Base-by-base conservation (phyloP, 1,140 invertebrate genomes). In the Hypothenemus hampei region DNA sequence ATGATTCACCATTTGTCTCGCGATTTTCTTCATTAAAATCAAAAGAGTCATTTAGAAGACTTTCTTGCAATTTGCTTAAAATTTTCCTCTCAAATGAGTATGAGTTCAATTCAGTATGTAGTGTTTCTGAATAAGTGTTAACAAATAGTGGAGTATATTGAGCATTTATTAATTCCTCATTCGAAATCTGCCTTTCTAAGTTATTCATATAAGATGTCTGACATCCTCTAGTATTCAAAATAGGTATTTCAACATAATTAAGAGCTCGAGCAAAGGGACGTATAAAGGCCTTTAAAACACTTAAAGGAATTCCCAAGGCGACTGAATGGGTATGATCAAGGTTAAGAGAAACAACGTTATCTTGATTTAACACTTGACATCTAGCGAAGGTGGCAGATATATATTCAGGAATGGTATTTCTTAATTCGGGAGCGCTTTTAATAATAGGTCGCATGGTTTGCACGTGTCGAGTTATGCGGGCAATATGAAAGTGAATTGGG, bases 401-500 rank as follows among this genome's bases (percentile, higher is more conserved):
- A 23, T 21, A 18, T 31, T 16, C 18, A n/a, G 51, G 31, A 5
- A 64, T 15, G 22, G 61, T 61, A n/a, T n/a, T n/a, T n/a, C n/a
- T n/a, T n/a, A n/a, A n/a, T n/a, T n/a, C n/a, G n/a, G n/a, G n/a
- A n/a, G n/a, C n/a, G n/a, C n/a, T n/a, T 24, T 62, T 39, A 33
- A 68, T 35, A 43, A 45, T 8, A 16, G 68, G 66, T 24, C 61
- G 56, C 33, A 48, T 47, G 35, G 47, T 45, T 19, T 37, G 26
- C 19, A 57, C 37, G 6, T 57, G 59, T 7, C 64, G 36, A 8
- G 24, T 62, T 24, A 62, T 37, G 10, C 51, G 67, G 15, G 47
- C 68, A 48, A 70, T 58, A 45, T 72, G 70, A 59, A 64, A 72
- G 54, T 72, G 70, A 40, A 59, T 44, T 6, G 70, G 70, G 48